Percentiles rank a stretch among this genome's conserved stretches.
These are phyloP conservation scores for Andrena minutula DNA, from an alignment of 2,888 invertebrate genomes.

Conservation along the genomic window DNA sequence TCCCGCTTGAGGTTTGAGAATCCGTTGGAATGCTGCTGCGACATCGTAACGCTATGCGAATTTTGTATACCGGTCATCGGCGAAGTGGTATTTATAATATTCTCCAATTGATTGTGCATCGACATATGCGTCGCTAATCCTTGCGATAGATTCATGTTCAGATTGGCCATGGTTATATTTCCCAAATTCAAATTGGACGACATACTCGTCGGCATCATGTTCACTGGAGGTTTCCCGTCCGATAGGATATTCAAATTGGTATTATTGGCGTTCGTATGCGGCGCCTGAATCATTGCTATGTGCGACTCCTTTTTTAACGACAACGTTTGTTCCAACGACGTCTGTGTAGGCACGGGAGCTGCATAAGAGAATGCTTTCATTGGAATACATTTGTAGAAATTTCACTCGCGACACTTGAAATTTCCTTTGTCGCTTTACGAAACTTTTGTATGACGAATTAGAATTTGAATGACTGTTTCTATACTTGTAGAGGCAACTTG, in stretches of 20 bases:
- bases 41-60: conserved; percentile 78
- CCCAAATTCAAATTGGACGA: conserved; percentile 79
- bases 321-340: conserved; percentile 78
- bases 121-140: conserved; percentile 77
- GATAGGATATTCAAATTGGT: conserved; percentile 77
- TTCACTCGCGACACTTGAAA: neutral
- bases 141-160: conserved; percentile 78
- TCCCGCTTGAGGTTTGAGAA: conserved; percentile 85
- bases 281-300: conserved; percentile 76
- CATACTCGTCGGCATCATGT: conserved; percentile 79
- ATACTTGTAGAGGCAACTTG: too few relatives aligned
- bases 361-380: conserved; percentile 37
- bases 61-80: conserved; percentile 78
- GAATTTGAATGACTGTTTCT: neutral
- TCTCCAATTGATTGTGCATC: conserved; percentile 81
- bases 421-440: neutral
- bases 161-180: conserved; percentile 79
- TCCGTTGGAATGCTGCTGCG: conserved; percentile 84
- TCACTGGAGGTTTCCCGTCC: conserved; percentile 79
- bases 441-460: neutral
- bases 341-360: conserved; percentile 79
- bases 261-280: conserved; percentile 75
- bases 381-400: neutral
- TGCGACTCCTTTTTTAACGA: conserved; percentile 74
- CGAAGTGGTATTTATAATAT: conserved; percentile 78